Evolutionary conservation across 2,888 invertebrate genomes (phyloP), one percentile per base, ranked within the genome.

Genomic region (Microchrysa polita): DNA sequence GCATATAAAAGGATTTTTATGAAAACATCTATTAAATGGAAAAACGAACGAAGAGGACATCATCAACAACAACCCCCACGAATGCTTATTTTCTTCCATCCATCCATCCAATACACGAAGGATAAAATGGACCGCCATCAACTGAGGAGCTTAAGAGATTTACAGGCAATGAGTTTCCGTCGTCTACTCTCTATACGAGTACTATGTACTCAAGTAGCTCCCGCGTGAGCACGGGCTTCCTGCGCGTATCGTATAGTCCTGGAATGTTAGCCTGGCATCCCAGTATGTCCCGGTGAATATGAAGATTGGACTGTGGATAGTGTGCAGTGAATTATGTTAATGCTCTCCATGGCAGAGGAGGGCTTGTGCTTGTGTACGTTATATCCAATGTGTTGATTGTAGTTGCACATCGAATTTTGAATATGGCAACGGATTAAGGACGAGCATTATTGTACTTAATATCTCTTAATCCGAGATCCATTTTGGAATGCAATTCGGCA

Each of bases 311-410:
- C 59, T 10, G 7, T 23, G 61, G 61, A 61, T 61, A 40, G 61
- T 61, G 40, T 61, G 61, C 61, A 61, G n/a, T 61, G 61, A 61
- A 61, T 61, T 61, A 61, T 61, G 61, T 61, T 61, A 61, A 61
- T 61, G 27, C 34, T 61, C 61, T 23, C 5, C 27, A 34, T 34
- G 27, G 27, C 7, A n/a, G n/a, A n/a, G 20, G 22, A 60, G 34
- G 22, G n/a, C n/a, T n/a, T n/a, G n/a, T n/a, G n/a, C n/a, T 57
- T 57, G 57, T 60, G 60, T 60, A n/a, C n/a, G 40, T 16, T 12
- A n/a, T 40, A 1, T n/a, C 40, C 61, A 40, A 61, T 40, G 61
- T 61, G 27, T 40, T 12, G 27, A 61, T 5, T 61, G 18, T 34
- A n/a, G 40, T 61, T 61, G 61, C 61, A 61, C 61, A 61, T 40